Evolutionary conservation across 2,113 vertebrate genomes (phyloP).

Genomic region (Sigmodon hispidus): DNA sequence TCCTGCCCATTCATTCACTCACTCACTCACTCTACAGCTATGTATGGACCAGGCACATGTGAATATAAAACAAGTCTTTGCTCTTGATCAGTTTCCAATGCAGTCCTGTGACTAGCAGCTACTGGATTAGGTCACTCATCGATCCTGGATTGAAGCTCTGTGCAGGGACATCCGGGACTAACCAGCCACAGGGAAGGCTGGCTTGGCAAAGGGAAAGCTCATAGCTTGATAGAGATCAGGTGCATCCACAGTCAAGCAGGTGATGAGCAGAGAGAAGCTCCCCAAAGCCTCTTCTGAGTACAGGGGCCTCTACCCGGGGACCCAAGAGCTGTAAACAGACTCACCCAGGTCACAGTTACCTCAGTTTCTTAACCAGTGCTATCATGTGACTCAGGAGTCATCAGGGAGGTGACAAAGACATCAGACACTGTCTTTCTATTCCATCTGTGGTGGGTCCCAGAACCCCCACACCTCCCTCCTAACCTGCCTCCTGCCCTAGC

Average conservation of each 20-base stretch:
- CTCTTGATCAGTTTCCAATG: neutral
- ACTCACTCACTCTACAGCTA: neutral
- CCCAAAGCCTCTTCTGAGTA: neutral
- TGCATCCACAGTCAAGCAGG: neutral
- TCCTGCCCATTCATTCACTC: neutral
- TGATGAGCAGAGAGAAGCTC: neutral
- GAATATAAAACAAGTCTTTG: neutral
- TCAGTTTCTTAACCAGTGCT: neutral
- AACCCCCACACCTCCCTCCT: neutral
- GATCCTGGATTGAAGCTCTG: neutral
- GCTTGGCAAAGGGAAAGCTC: neutral
- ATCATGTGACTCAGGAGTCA: neutral
- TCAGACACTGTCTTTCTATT: neutral
- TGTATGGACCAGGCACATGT: neutral
- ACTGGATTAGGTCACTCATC: no score
- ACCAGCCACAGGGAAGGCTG: neutral
- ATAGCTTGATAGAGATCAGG: neutral
- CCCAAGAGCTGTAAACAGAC: no score
- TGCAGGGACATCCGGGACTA: neutral
- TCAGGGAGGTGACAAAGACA: neutral
- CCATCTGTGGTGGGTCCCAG: no score
- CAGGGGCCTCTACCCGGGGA: neutral
- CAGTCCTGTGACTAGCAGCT: neutral
- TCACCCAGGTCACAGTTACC: neutral
- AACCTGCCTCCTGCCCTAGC: neutral